phyloP scores from a whole-genome alignment of 1,140 invertebrate genomes.

The Latrodectus geometricus region DNA sequence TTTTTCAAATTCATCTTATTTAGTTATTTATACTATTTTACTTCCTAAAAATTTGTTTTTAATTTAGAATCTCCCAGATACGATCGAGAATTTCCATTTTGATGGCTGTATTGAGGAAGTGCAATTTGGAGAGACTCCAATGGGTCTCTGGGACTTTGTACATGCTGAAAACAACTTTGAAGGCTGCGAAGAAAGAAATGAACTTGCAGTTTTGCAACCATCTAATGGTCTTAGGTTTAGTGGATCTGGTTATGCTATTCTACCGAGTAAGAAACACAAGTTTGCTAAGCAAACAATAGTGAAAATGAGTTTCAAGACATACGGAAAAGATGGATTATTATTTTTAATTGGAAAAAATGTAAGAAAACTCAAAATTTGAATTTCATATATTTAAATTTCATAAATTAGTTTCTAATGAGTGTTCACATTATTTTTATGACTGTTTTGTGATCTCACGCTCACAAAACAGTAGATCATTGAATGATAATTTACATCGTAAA shows the following conservation, averaged over 20 bases:
- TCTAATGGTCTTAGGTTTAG: slow-evolving; percentile 85
- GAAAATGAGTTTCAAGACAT: slow-evolving; percentile 86
- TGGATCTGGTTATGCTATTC: slow-evolving; percentile 83
- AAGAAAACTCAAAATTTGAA: slow-evolving; percentile 32
- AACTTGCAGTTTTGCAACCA: slow-evolving; percentile 74
- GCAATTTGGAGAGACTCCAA: slow-evolving; percentile 85
- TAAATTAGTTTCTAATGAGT: no score
- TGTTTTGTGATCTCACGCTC: no score
- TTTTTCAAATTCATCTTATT: no score
- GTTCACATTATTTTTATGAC: no score
- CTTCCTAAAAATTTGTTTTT: slow-evolving; percentile 18
- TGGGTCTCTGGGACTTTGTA: slow-evolving; percentile 96
- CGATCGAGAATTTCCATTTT: slow-evolving; percentile 80
- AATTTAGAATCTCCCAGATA: slow-evolving; percentile 73
- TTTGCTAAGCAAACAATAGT: slow-evolving; percentile 75
- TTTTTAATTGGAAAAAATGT: slow-evolving; percentile 81
- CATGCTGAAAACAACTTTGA: slow-evolving; percentile 79
- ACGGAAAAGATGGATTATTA: slow-evolving; percentile 85
- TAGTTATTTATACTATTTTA: no score
- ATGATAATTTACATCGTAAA: no score
- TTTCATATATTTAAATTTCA: no score
- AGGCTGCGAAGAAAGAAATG: slow-evolving; percentile 80
- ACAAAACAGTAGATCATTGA: no score
- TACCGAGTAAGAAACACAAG: slow-evolving; percentile 74
- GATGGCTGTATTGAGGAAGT: slow-evolving; percentile 92